Conservation (phyloP, 2,113 vertebrate genomes). For the Leptobrachium ailaonicum region DNA sequence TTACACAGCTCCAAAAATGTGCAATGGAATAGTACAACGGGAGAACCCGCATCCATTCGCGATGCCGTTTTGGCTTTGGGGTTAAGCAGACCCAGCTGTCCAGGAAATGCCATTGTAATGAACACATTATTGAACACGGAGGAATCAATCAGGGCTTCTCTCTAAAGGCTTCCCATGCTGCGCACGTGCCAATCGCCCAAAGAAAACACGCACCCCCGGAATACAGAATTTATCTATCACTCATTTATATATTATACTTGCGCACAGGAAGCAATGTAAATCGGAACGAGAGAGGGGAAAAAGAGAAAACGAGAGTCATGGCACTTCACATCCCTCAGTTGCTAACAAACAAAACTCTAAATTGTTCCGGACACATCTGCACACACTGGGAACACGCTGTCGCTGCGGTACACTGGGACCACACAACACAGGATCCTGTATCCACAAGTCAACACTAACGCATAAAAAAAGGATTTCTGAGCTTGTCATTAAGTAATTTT, state of each 20-base stretch:
- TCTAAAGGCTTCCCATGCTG: constrained; percentile 55
- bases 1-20: background rate
- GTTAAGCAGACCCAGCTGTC: constrained; percentile 71
- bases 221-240: constrained; percentile 18
- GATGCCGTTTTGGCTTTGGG: constrained; percentile 54
- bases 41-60: constrained; percentile 60
- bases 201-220: background rate
- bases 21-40: constrained; percentile 27
- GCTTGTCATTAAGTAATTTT: too few species aligned
- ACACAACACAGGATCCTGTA: background rate
- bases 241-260: constrained; percentile 19
- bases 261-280: background rate
- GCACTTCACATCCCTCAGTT: background rate
- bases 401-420: background rate
- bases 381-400: background rate
- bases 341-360: constrained; percentile 1
- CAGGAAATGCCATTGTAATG: constrained; percentile 72
- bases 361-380: background rate
- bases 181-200: constrained; percentile 51
- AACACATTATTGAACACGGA: constrained; percentile 62
- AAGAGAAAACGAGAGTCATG: background rate
- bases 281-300: background rate
- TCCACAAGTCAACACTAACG: background rate
- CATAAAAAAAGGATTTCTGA: too few species aligned
- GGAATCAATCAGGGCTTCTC: constrained; percentile 55